These are phyloP conservation scores for Thysanoteuthis rhombus DNA, from an alignment of 2,888 invertebrate genomes.

Conservation along the genomic window DNA sequence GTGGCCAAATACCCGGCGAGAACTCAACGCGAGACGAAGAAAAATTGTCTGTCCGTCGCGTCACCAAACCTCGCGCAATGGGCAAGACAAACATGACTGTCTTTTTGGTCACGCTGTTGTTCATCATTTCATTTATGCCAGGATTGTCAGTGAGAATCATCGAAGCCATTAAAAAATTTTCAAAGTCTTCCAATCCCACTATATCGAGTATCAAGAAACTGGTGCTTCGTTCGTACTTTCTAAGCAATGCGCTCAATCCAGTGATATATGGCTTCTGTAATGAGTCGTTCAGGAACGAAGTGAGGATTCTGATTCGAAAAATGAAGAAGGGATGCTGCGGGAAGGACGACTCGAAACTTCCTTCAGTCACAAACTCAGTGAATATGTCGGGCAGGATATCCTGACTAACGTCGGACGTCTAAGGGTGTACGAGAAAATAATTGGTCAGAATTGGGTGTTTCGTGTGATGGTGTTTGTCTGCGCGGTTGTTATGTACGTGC, in stretches of 20 bases:
- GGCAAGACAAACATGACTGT: slow-evolving; percentile 24
- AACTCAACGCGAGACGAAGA: not conserved
- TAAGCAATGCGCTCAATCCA: slow-evolving; percentile 13
- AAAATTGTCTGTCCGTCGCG: not conserved
- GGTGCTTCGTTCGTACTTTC: slow-evolving; percentile 16
- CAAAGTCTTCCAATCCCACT: not conserved
- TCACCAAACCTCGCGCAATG: not conserved
- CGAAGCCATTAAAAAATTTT: slow-evolving; percentile 18
- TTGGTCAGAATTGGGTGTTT: not conserved
- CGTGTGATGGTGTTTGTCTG: not conserved
- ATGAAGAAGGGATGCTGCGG: not conserved
- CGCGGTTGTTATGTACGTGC: not conserved
- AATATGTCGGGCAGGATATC: slow-evolving; percentile 16
- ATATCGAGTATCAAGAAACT: slow-evolving; percentile 20
- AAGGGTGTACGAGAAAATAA: not conserved
- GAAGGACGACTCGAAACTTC: not conserved
- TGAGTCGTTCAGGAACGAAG: slow-evolving; percentile 24
- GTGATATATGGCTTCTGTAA: slow-evolving; percentile 25
- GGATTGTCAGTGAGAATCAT: slow-evolving; percentile 23
- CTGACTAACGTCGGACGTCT: slow-evolving; percentile 1
- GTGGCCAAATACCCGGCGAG: slow-evolving; percentile 12
- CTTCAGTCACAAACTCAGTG: slow-evolving; percentile 13
- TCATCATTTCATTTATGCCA: slow-evolving; percentile 15
- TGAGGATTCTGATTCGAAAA: not conserved
- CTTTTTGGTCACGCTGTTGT: slow-evolving; percentile 1